Evolutionary conservation across 92 coral and sea anemone species (phyloP), one percentile per base, ranked within the genome.

Genomic region (Parazoanthus atlanticus): DNA sequence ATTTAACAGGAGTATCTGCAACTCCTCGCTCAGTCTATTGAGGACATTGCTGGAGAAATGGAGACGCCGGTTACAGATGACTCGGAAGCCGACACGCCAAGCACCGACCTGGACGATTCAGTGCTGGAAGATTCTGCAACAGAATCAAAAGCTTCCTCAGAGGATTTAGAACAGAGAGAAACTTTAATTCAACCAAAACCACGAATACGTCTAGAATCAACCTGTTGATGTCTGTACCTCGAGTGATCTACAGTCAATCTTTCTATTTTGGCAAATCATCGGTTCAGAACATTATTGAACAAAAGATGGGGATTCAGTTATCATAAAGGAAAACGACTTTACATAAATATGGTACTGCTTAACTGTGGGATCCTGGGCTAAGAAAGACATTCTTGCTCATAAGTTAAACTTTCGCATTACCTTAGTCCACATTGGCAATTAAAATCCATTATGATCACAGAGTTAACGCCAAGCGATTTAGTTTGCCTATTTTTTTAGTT

Each of bases 51-150:
- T 7, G 73, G 71, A 9, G 94, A 93, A 41, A 95, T 95, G 98
- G 96, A 93, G 76, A 90, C 98, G 28, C 95, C 96, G 1, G 91
- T 95, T 52, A 95, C 95, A 78, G 98, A 95, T 54, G 98, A 95
- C 33, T 95, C 98, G 64, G 95, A 94, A 74, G 43, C 71, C 0
- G 87, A 89, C 41, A 88, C 87, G 19, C 87, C 79, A 17, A 84
- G 87, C 87, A 70, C 76, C 16, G 87, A 84, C 64, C 32, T 84
- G 40, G 85, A 81, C 41, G 85, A 81, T 34, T 81, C 72, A 5
- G 73, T 21, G n/a, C 16, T 81, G 29, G 87, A 84, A 19, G 87
- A 84, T 17, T 84, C 87, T 17, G 87, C 78, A 67, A 70, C 78
- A 47, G 87, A 84, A 69, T 69, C 87, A 17, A 46, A 70, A 70